Evolutionary conservation across 2,797 vertebrate species (phyloP).

Genomic region (Sternotherus odoratus): DNA sequence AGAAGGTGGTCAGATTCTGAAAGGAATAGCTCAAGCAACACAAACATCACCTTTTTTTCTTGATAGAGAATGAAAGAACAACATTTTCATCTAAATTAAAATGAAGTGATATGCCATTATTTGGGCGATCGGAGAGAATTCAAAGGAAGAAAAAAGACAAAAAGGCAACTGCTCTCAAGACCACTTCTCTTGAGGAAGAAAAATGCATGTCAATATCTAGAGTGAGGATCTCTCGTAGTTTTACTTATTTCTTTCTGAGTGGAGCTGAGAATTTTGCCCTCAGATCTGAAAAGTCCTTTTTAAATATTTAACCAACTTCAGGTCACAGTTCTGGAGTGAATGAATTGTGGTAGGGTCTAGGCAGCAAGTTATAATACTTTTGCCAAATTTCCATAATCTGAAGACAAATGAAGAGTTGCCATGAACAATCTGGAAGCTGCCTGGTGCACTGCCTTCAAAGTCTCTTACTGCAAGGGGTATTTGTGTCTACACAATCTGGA

Average conservation of each 20-base stretch:
- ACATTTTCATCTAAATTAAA: background rate
- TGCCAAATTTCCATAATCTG: background rate
- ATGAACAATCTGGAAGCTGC: background rate
- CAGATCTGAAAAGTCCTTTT: background rate
- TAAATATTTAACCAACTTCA: background rate
- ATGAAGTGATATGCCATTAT: background rate
- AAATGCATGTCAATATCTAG: background rate
- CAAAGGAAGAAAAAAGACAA: background rate
- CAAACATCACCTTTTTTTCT: too few relatives aligned
- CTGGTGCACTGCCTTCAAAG: background rate
- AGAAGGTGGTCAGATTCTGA: background rate
- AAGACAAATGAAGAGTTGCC: background rate
- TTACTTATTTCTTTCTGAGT: background rate
- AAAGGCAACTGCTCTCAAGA: background rate
- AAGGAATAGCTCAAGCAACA: background rate
- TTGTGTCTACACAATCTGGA: background rate
- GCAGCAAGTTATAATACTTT: background rate
- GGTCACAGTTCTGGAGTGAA: background rate
- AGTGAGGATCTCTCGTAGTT: rapidly evolving
- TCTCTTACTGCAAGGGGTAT: background rate
- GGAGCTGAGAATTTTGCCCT: rapidly evolving
- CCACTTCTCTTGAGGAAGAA: rapidly evolving
- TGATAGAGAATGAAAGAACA: too few relatives aligned
- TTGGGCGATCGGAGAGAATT: background rate
- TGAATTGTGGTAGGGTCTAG: background rate